Evolutionary conservation across 2,888 invertebrate species (phyloP).

Genomic region (Drosophila setosimentum): DNA sequence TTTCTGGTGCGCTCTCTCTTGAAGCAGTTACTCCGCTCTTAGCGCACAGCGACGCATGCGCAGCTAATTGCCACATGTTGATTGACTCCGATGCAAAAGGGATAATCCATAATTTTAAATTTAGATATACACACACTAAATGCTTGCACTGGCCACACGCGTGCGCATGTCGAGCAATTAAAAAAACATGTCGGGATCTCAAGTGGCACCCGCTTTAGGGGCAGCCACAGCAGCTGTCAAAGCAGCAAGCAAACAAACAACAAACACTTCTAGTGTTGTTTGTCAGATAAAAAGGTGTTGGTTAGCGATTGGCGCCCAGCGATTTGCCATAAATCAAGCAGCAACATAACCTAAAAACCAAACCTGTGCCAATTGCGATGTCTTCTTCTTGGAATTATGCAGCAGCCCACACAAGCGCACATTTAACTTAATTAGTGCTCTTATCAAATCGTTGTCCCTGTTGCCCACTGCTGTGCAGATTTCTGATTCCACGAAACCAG

Average conservation of each 20-base stretch:
- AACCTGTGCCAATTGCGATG: conserved; percentile 42
- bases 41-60: conserved; percentile 22
- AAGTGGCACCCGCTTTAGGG: conserved; percentile 33
- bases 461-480: conserved; percentile 61
- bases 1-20: conserved; percentile 33
- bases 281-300: conserved; percentile 64
- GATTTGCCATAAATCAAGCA: conserved; percentile 39
- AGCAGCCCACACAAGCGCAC: conserved; percentile 58
- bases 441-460: conserved; percentile 67
- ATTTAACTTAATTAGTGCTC: conserved; percentile 76
- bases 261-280: conserved; percentile 56
- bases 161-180: conserved; percentile 50
- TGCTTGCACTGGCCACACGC: conserved; percentile 43
- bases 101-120: conserved; percentile 43
- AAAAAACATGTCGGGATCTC: conserved; percentile 42
- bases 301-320: conserved; percentile 5
- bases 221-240: conserved; percentile 49
- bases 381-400: conserved; percentile 26
- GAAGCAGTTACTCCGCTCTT: conserved; percentile 29
- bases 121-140: conserved; percentile 25
- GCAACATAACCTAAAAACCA: conserved; percentile 9
- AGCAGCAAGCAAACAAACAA: conserved; percentile 20
- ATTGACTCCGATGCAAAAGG: conserved; percentile 32
- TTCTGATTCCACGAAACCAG: conserved; percentile 54
- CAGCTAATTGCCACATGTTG: conserved; percentile 40